These are phyloP conservation scores for Drosophila auraria DNA, from an alignment of 1,140 invertebrate species.

Conservation along the genomic window DNA sequence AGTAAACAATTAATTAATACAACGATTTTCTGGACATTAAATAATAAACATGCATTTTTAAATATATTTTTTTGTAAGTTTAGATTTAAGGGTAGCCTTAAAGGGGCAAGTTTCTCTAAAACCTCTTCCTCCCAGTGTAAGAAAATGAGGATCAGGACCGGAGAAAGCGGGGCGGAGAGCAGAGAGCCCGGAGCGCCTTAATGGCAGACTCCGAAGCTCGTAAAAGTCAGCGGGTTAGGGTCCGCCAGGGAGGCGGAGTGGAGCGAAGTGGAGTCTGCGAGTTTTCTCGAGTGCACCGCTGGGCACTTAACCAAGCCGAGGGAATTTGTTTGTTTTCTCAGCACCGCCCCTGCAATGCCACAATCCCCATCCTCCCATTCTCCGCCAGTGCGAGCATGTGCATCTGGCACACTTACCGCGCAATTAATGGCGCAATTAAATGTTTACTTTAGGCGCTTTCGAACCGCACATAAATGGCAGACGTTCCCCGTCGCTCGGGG, in stretches of 20 bases:
- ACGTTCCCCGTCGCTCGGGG: constrained; percentile 29
- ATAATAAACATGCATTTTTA: not conserved
- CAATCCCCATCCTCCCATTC: constrained; percentile 4
- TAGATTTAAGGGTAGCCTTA: too few species aligned
- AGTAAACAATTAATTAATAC: too few species aligned
- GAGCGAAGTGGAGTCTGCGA: constrained; percentile 4
- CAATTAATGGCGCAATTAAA: constrained; percentile 83
- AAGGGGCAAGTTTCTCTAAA: too few species aligned
- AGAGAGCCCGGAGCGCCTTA: constrained; percentile 58
- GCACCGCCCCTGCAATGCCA: constrained; percentile 23
- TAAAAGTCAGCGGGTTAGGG: constrained; percentile 66
- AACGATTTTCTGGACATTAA: not conserved
- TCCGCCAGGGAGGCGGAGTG: not conserved
- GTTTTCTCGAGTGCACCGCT: constrained; percentile 62
- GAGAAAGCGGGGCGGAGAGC: constrained; percentile 17
- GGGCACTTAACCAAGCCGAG: constrained; percentile 71
- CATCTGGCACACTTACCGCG: constrained; percentile 80
- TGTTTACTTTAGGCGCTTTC: constrained; percentile 80
- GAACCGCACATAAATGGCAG: constrained; percentile 69
- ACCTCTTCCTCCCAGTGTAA: not conserved
- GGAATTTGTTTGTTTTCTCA: constrained; percentile 76
- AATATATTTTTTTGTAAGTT: too few species aligned
- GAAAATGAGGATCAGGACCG: constrained; percentile 18
- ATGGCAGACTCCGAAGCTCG: constrained; percentile 69
- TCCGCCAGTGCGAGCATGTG: constrained; percentile 46